Percentiles rank a stretch among this genome's conserved stretches.
Conservation (phyloP, 37 sponge, comb jelly and placozoan species). For the Amphimedon queenslandica region DNA sequence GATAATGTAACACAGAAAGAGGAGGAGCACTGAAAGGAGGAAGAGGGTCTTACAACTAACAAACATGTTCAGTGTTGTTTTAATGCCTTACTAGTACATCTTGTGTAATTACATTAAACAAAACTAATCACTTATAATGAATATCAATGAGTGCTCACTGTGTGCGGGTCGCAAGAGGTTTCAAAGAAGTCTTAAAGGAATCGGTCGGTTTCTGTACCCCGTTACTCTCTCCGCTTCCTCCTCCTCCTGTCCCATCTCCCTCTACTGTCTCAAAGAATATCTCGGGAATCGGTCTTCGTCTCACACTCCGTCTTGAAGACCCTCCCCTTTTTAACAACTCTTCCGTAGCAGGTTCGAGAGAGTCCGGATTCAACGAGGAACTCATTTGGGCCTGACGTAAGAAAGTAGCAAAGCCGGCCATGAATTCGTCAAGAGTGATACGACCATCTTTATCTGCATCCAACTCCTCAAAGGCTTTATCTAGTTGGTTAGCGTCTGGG, state of each 20-base stretch:
- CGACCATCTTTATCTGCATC: conserved; percentile 59
- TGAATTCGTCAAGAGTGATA: conserved; percentile 53
- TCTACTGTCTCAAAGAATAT: not conserved
- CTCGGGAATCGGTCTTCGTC: not conserved
- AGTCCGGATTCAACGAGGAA: too few relatives aligned
- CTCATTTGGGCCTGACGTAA: conserved; percentile 37
- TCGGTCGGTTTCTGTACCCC: not conserved
- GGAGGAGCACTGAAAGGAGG: too few relatives aligned
- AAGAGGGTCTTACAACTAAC: too few relatives aligned
- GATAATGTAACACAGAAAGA: too few relatives aligned
- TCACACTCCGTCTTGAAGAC: not conserved
- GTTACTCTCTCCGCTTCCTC: not conserved
- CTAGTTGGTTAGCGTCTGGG: conserved; percentile 16
- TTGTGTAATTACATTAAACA: not conserved
- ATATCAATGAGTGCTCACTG: not conserved
- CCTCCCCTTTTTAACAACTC: not conserved
- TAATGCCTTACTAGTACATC: too few relatives aligned
- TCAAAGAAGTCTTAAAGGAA: too few relatives aligned
- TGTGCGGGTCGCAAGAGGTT: not conserved
- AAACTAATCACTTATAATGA: not conserved
- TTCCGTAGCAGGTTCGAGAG: conserved; percentile 7
- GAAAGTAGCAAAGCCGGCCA: conserved; percentile 56
- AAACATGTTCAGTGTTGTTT: too few relatives aligned
- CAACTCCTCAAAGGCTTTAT: conserved; percentile 57
- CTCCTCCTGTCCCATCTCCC: too few relatives aligned